These are phyloP conservation scores for Dasypus novemcinctus DNA, from an alignment of 2,113 vertebrate species.

Conservation along the genomic window DNA sequence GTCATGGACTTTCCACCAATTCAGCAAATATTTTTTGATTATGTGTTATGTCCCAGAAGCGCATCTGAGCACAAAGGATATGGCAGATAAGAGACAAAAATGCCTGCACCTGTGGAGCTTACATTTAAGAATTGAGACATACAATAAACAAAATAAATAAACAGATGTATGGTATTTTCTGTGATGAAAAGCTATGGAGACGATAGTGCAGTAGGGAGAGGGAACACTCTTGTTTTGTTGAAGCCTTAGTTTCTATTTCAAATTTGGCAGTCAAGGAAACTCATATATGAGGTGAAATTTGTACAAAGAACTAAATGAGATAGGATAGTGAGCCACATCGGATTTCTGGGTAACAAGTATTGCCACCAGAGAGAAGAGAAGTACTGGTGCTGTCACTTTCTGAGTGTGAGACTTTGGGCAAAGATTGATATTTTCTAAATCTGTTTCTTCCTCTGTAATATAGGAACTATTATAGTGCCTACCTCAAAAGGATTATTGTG, in stretches of 20 bases:
- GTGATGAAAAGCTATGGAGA: not conserved
- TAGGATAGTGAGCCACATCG: not conserved
- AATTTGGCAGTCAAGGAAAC: not conserved
- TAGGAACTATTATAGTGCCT: not conserved
- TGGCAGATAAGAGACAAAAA: not conserved
- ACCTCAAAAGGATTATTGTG: not conserved
- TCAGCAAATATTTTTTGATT: not conserved
- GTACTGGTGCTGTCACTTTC: not conserved
- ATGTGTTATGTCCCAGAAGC: not conserved
- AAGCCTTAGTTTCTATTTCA: not conserved
- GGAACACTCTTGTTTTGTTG: not conserved
- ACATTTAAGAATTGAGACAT: not conserved
- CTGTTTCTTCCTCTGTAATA: not conserved
- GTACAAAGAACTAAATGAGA: not conserved
- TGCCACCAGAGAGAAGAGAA: not conserved
- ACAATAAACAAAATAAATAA: not conserved
- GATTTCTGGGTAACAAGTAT: not conserved
- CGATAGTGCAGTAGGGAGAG: not conserved
- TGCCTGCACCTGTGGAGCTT: not conserved
- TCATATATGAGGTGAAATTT: not conserved
- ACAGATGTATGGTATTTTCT: not conserved
- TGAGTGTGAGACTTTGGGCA: not conserved
- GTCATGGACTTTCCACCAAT: slow-evolving; percentile 1
- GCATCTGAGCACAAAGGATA: not conserved
- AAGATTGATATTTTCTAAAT: not conserved